Evolutionary conservation across 92 coral and sea anemone genomes (phyloP), one percentile per base, ranked within the genome.

Genomic region (Palythoa heliodiscus): DNA sequence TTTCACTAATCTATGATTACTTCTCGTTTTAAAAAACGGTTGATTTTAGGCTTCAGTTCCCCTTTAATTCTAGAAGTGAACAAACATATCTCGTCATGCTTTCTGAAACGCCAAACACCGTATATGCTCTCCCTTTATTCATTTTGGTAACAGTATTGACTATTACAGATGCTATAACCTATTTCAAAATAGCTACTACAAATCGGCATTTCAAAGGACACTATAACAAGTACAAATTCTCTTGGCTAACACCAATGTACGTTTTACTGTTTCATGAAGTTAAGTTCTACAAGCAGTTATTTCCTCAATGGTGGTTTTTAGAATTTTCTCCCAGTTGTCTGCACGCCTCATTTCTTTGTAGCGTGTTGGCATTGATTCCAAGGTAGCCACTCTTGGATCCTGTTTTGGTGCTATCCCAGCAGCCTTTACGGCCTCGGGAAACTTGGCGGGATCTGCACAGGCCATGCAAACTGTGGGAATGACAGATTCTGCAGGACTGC

Each of bases 381-480:
- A 82, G 48, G 57, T 29, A 70, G 50, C 9, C 20, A 94, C 70
- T 75, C 91, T 85, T 20, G 90, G 86, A 23, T 91, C 87, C 40
- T 90, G 94, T 58, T 87, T 82, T 81, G 77, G 84, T 19, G 86
- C 85, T 39, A 95, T 92, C 53, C 90, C 87, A 5, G 95, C 93
- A 72, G 93, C 93, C 88, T 90, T 86, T 35, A 95, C 89, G 25
- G 98, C 93, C 71, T 92, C 98, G 0, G 88, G 87, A 78, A 95
- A 95, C 85, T 95, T 95, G 19, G 91, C 96, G 1, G 98, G 94
- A 76, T 95, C 93, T 37, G 98, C 98, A 37, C 98, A 92, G 0
- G 98, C 95, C 23, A 95, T 76, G 24, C 93, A 89, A 14, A 93
- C 91, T n/a, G 71, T 75, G 38, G 92, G 89, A 22, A 73, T 57